Percentiles rank a stretch among this genome's conserved stretches.
Conservation (phyloP, 2,797 vertebrate genomes). For the Leuciscus waleckii region DNA sequence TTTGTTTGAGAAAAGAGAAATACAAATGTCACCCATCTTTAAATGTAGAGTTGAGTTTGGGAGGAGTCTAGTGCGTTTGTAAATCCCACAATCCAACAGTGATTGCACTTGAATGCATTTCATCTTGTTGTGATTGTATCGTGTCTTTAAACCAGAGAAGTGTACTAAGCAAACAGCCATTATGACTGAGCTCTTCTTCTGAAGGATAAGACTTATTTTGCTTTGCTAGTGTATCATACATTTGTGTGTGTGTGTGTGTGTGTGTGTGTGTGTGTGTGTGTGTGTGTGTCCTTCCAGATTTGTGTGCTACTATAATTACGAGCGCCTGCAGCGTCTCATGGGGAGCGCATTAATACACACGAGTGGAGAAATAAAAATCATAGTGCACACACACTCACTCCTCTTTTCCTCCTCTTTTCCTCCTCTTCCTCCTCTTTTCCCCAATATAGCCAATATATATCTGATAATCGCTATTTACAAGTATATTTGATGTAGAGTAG, state of each 20-base stretch:
- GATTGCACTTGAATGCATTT: neutral
- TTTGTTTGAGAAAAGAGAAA: neutral
- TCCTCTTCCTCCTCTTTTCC: neutral
- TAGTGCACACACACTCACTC: slow-evolving; percentile 46
- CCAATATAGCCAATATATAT: neutral
- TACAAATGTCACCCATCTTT: neutral
- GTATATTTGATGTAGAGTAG: neutral
- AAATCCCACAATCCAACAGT: neutral
- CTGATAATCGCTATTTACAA: neutral
- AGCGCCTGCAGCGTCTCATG: slow-evolving; percentile 79
- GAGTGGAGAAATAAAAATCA: slow-evolving; percentile 74
- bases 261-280: neutral
- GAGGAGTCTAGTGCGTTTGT: neutral
- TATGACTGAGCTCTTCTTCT: slow-evolving; percentile 16
- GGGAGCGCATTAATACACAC: slow-evolving; percentile 79
- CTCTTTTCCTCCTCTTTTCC: neutral
- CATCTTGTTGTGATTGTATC: neutral
- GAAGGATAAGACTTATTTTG: slow-evolving; percentile 22
- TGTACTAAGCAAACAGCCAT: slow-evolving; percentile 25
- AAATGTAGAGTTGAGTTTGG: slow-evolving; percentile 1
- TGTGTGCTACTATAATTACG: slow-evolving; percentile 78
- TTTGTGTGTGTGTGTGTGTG: slow-evolving; percentile 52
- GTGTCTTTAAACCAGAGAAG: slow-evolving; percentile 1
- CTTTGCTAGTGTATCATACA: neutral
- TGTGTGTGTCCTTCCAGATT: slow-evolving; percentile 65